A percentile compares a stretch with the other conserved stretches of the same genome.
Evolutionary conservation across 2,113 vertebrate species (phyloP).

Genomic region (Clarias gariepinus): DNA sequence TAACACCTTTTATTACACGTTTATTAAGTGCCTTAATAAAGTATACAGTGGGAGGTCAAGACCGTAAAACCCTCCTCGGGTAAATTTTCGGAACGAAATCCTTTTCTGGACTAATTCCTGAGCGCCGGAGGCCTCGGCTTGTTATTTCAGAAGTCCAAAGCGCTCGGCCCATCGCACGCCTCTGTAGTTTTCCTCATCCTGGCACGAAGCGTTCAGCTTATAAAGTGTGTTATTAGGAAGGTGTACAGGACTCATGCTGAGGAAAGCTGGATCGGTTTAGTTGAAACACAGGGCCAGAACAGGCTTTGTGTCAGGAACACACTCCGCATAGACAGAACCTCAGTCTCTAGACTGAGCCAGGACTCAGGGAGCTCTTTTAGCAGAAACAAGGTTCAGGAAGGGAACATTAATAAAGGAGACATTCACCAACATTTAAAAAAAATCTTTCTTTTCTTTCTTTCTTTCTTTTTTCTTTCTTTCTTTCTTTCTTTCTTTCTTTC

Average conservation of each 20-base stretch:
- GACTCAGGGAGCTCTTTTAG: not conserved
- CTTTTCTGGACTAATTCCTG: not conserved
- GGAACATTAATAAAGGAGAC: too few relatives aligned
- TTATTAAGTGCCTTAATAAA: conserved; percentile 73
- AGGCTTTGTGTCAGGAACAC: conserved; percentile 69
- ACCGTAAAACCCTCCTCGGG: conserved; percentile 65
- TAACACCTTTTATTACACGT: conserved; percentile 76
- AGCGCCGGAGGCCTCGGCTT: not conserved
- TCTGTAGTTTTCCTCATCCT: conserved; percentile 35
- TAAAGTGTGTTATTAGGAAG: conserved; percentile 49
- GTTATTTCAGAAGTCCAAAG: conserved; percentile 15
- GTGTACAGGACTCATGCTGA: conserved; percentile 46
- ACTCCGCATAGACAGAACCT: conserved; percentile 72
- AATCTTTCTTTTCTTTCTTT: not conserved
- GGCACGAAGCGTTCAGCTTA: conserved; percentile 34
- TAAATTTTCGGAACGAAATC: conserved; percentile 64
- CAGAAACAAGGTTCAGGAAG: not conserved
- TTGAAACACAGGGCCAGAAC: conserved; percentile 53
- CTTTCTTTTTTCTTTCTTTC: not conserved
- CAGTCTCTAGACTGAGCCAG: too few relatives aligned
- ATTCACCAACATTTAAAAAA: not conserved
- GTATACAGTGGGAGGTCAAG: conserved; percentile 60
- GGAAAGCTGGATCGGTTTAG: conserved; percentile 17
- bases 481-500: not conserved
- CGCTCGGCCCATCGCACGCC: conserved; percentile 22